Evolutionary conservation across 1,140 invertebrate species (phyloP).

Genomic region (Drosophila oshimai): DNA sequence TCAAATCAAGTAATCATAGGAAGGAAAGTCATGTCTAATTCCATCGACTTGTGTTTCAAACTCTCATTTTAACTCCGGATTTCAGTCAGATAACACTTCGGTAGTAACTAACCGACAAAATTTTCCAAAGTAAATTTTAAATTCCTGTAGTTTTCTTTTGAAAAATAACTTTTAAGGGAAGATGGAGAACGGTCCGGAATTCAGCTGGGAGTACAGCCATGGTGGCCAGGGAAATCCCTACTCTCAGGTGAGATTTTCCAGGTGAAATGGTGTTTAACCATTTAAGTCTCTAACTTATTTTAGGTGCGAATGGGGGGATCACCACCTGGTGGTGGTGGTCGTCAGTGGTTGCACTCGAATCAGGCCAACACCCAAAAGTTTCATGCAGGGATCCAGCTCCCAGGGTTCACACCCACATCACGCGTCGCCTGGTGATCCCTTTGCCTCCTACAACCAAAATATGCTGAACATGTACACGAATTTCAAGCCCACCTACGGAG

Average conservation of each 20-base stretch:
- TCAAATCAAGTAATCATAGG: neutral
- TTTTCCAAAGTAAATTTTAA: neutral
- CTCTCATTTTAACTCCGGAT: constrained; percentile 28
- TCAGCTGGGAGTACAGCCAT: constrained; percentile 35
- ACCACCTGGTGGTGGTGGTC: constrained; percentile 2
- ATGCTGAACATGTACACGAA: constrained; percentile 35
- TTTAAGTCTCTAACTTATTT: no score
- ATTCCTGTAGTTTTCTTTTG: constrained; percentile 19
- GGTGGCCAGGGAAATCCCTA: neutral
- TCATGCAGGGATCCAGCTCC: neutral
- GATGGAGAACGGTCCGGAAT: constrained; percentile 51
- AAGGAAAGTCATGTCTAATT: neutral
- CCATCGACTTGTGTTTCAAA: no score
- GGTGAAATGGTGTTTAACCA: no score
- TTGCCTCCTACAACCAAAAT: constrained; percentile 46
- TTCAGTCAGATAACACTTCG: constrained; percentile 26
- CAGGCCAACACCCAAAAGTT: constrained; percentile 16
- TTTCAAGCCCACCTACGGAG: constrained; percentile 13
- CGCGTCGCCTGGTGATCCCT: constrained; percentile 5
- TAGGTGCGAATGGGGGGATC: constrained; percentile 23
- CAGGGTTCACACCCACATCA: neutral
- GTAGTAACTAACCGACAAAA: constrained; percentile 19
- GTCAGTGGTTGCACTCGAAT: constrained; percentile 64
- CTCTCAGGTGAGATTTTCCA: constrained; percentile 30
- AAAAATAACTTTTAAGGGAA: neutral